Evolutionary conservation across 1,140 invertebrate species (phyloP), one percentile per base, ranked within the genome.

Genomic region (Dendrolimus kikuchii): DNA sequence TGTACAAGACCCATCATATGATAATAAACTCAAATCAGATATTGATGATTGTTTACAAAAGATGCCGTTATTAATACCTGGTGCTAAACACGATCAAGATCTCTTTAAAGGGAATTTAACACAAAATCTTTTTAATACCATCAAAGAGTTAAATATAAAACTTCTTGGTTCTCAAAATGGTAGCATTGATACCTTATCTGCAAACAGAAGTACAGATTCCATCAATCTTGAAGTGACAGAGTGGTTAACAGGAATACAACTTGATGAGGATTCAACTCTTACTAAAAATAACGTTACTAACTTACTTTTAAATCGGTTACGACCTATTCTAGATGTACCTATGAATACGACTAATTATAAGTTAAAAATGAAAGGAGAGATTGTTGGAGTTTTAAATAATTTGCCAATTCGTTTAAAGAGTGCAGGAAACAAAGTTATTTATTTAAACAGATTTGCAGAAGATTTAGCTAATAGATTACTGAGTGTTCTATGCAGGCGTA

Each of bases 21-120:
- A 59, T 44, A 40, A n/a, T 2, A 55, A 57, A 23, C 7, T 59
- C 1, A 54, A 49, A 46, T n/a, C 4, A 10, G 42, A 57, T 40
- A 60, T 66, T 38, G 47, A 66, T 5, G 36, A 55, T 8, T 62
- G 60, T 41, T 38, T 62, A 42, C 46, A 55, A 23, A 38, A 7
- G 5, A 37, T 66, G 6, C 57, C 57, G 0, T 59, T 62, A 44
- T 59, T 59, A 59, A 38, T 51, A 7, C 51, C 48, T 37, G 44
- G 49, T 23, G 23, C 40, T 6, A 50, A 49, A 40, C 10, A 43
- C 3, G 52, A 58, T 7, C 55, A 55, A 50, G 36, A 40, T 7
- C 8, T 49, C 7, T 59, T 57, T 40, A 55, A 53, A 42, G 46
- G 47, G 10, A 9, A 40, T 7, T 39, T 66, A n/a, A 57, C 37